phyloP scores from a whole-genome alignment of 2,113 vertebrate species.

The Chaenocephalus aceratus region DNA sequence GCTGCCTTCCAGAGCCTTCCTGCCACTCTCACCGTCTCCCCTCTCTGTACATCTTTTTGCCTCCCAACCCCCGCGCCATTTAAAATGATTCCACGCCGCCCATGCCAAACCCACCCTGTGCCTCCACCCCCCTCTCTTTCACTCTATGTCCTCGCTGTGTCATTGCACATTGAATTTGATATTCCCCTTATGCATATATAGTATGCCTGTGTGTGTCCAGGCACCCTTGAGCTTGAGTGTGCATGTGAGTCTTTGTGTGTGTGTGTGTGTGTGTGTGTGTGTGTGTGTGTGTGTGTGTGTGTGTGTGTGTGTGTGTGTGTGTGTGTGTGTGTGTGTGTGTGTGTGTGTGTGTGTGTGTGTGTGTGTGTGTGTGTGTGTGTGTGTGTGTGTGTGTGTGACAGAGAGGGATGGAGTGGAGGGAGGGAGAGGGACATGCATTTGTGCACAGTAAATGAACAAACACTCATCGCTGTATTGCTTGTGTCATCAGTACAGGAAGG shows the following conservation, averaged over 20 bases:
- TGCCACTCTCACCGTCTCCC: conserved; percentile 43
- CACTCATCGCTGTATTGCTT: conserved; percentile 74
- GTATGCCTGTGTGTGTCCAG: conserved; percentile 28
- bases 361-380: conserved; percentile 28
- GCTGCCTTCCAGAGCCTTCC: conserved; percentile 48
- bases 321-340: conserved; percentile 45
- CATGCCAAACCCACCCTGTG: conserved; percentile 61
- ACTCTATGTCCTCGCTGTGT: conserved; percentile 75
- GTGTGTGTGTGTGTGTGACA: conserved; percentile 45
- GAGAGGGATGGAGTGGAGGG: conserved; percentile 35
- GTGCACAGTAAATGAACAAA: conserved; percentile 80
- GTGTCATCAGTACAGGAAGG: conserved; percentile 77
- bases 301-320: neutral
- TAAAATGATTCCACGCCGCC: conserved; percentile 66
- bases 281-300: conserved; percentile 37
- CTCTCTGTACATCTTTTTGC: conserved; percentile 56
- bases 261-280: conserved; percentile 3
- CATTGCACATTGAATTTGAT: conserved; percentile 81
- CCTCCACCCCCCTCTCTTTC: conserved; percentile 51
- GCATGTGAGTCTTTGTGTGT: conserved; percentile 30
- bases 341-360: conserved; percentile 42
- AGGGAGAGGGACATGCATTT: conserved; percentile 69
- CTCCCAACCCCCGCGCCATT: conserved; percentile 70
- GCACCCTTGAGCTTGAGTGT: conserved; percentile 44
- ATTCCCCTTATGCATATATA: conserved; percentile 72